A percentile compares a stretch with the other conserved stretches of the same genome.
Conservation (phyloP, 2,113 vertebrate genomes). For the Eira barbara region DNA sequence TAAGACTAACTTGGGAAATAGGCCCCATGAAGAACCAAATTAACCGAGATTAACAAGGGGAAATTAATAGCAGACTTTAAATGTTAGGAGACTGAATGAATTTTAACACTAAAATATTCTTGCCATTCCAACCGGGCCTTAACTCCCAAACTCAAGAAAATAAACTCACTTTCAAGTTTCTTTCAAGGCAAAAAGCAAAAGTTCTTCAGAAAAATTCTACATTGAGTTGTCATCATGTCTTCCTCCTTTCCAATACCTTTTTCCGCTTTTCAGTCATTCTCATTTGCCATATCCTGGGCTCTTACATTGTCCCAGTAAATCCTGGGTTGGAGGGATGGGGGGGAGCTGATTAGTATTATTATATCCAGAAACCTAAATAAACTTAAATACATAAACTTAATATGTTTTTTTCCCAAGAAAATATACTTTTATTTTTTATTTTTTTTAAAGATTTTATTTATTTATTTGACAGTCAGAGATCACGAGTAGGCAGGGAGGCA, state of each 20-base stretch:
- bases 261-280: not conserved
- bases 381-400: not conserved
- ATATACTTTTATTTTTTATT: not conserved
- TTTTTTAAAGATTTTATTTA: too few relatives aligned
- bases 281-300: not conserved
- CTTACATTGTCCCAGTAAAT: not conserved
- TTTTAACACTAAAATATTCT: constrained; percentile 41
- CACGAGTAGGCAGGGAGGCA: too few relatives aligned
- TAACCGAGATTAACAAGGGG: constrained; percentile 8
- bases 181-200: constrained; percentile 11
- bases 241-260: not conserved
- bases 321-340: not conserved
- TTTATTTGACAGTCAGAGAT: not conserved
- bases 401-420: not conserved
- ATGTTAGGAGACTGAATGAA: constrained; percentile 32
- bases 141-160: constrained; percentile 28
- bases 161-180: constrained; percentile 6
- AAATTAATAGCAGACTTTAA: constrained; percentile 46
- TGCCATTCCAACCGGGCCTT: not conserved
- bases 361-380: not conserved
- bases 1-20: not conserved
- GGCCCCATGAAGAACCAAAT: not conserved
- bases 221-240: not conserved
- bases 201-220: not conserved
- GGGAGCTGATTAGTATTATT: not conserved